Base-by-base conservation (phyloP, 1,140 invertebrate species). In the Monomorium pharaonis region DNA sequence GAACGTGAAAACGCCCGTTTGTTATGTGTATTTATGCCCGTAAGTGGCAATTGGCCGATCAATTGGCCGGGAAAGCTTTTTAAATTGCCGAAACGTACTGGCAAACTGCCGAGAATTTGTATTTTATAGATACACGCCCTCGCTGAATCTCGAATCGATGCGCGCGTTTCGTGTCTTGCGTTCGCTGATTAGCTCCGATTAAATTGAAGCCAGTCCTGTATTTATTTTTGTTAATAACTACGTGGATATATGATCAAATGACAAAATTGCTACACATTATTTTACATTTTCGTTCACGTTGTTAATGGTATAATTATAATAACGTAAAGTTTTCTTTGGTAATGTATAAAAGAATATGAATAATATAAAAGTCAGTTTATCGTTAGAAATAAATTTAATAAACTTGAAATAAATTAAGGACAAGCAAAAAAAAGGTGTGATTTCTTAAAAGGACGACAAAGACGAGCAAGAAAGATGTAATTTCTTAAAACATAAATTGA, bases 1-100 rank as follows among this genome's bases (percentile, higher is more conserved):
- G 54, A 16, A 72, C 7, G 78, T 72, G 51, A 81, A 81, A 81
- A 72, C 65, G 51, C 37, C 9, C 65, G n/a, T 21, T 60, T 54
- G 78, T 81, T 81, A 83, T 58, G 33, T 74, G 78, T 83, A 74
- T 83, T 83, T 83, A 72, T 74, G 37, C 16, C 67, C 37, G 37
- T 74, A 58, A 81, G 65, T 72, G 51, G 78, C 78, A 83, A 72
- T 83, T 83, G 78, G 51, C 18, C 51, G 51, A 47, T 83, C 67
- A 83, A 74, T 83, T 60, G 78, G 33, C 54, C 44, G 37, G 9
- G 42, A 83, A 72, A 72, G n/a, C 30, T 33, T 83, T 72, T 83
- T 47, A 58, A 58, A 74, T 83, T 21, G 27, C n/a, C 37, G 27
- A 58, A 58, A 60, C 21, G 18, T 47, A 21, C 27, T 5, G 30